Base-by-base conservation (phyloP, 2,888 invertebrate species). In the Yponomeuta malinellus region DNA sequence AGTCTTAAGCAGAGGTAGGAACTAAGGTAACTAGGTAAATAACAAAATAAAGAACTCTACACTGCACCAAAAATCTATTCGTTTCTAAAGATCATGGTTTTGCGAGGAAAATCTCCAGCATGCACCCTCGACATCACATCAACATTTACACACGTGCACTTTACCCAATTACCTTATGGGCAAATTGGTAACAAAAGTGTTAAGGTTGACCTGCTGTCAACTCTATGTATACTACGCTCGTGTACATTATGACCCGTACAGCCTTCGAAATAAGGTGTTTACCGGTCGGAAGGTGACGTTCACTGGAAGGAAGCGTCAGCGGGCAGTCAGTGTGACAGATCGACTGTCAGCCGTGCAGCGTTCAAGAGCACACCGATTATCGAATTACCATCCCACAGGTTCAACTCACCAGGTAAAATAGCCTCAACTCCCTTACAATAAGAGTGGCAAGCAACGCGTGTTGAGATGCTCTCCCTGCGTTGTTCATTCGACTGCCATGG, bases 401-500 rank as follows among this genome's bases (percentile, higher is more conserved):
- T 12, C 12, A 68, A 68, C 31, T 48, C 29, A 52, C 10, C 68
- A 29, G 33, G 67, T 15, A 67, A 67, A 33, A n/a, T 67, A 43
- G 67, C 15, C 33, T 33, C 15, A 31, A 43, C 15, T 43, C 9
- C 37, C 29, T 67, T 37, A 1, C 37, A 12, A 37, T 67, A 67
- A 8, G 43, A 37, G 67, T n/a, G n/a, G 12, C n/a, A n/a, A 37
- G 29, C n/a, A 15, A 37, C 12, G 43, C 6, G 12, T 43, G 67
- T 15, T 67, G 67, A 29, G 15, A 43, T 6, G 70, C 29, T 48
- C 43, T 64, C 52, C 59, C 71, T 79, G 52, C 52, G 83, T 79
- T 89, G 91, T 88, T 90, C 90, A 90, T 91, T 88, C 88, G 84
- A 85, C 82, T 90, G 90, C 85, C 90, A 90, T 76, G 90, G 91